These are phyloP conservation scores for Phylloscopus whistleri DNA, from an alignment of 2,113 vertebrate genomes.

Conservation along the genomic window DNA sequence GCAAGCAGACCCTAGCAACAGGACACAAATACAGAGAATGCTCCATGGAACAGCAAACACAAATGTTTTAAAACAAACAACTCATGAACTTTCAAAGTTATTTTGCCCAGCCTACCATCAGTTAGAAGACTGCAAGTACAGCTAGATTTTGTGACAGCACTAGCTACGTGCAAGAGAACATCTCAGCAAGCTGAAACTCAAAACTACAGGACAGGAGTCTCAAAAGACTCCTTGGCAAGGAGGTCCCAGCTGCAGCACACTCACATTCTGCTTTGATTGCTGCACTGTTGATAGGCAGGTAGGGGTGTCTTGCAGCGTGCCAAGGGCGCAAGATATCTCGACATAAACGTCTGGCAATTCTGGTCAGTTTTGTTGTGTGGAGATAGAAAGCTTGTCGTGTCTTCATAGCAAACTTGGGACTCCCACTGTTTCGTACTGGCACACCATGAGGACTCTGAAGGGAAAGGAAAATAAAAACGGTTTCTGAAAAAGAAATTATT, in stretches of 20 bases:
- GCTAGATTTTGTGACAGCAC: neutral
- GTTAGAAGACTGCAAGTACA: neutral
- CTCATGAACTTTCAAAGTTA: neutral
- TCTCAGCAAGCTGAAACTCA: neutral
- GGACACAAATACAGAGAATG: neutral
- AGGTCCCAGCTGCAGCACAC: neutral
- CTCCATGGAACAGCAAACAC: neutral
- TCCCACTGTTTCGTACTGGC: slow-evolving; percentile 86
- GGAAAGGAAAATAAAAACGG: neutral
- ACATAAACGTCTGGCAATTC: slow-evolving; percentile 88
- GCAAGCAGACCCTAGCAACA: neutral
- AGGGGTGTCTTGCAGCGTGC: slow-evolving; percentile 88
- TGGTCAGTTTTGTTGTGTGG: slow-evolving; percentile 87
- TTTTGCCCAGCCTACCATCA: neutral
- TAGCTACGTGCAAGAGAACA: neutral
- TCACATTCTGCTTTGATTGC: slow-evolving; percentile 97
- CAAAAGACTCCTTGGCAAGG: neutral
- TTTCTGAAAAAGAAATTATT: neutral
- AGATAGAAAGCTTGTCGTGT: slow-evolving; percentile 96
- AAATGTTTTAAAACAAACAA: neutral
- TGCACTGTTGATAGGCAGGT: slow-evolving; percentile 90
- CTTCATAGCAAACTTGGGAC: slow-evolving; percentile 97
- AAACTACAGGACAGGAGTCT: neutral
- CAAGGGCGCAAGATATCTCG: slow-evolving; percentile 88
- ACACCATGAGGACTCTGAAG: slow-evolving; percentile 88